Base-by-base conservation (phyloP, 2,888 invertebrate genomes). In the Leptothorax acervorum region DNA sequence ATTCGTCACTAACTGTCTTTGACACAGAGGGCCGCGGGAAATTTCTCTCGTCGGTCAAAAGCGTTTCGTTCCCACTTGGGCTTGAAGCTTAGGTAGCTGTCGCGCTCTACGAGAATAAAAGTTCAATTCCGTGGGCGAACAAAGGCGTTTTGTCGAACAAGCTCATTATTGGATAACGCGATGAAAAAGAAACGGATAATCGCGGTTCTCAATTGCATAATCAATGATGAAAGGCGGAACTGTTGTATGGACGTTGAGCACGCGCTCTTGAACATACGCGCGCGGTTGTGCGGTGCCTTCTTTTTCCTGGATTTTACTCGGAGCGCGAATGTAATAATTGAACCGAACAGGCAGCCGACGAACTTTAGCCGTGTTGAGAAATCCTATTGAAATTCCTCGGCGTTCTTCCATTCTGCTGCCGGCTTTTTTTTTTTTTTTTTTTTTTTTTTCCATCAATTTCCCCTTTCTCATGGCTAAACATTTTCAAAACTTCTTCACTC, bases 151-250 rank as follows among this genome's bases (percentile, higher is more conserved):
- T 79, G 79, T 79, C 48, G 12, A 18, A 42, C 42, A 45, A 23
- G 45, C 57, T 79, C 79, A 79, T 79, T 79, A 79, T 60, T 48
- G 57, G 70, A 45, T 35, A 11, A 55, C 57, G 45, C 57, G 45
- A 45, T 71, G 48, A 71, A 71, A 65, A 79, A 79, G 15, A 48
- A 51, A 70, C 60, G 70, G 57, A 71, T 60, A 79, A 60, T 35
- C 57, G 42, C 55, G 53, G n/a, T n/a, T 48, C 57, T 79, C 79
- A 70, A 70, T 79, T 79, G 60, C 79, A 60, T 79, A 79, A 79
- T 79, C 71, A 35, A 79, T 60, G 57, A 60, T 70, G 79, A 79
- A 71, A 79, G 79, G 35, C 79, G 48, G 35, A 71, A 45, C 55
- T 79, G 23, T 78, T 78, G 71, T 48, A 71, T 12, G 57, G 12